phyloP scores from a whole-genome alignment of 2,888 invertebrate species.

The Latrodectus hesperus region DNA sequence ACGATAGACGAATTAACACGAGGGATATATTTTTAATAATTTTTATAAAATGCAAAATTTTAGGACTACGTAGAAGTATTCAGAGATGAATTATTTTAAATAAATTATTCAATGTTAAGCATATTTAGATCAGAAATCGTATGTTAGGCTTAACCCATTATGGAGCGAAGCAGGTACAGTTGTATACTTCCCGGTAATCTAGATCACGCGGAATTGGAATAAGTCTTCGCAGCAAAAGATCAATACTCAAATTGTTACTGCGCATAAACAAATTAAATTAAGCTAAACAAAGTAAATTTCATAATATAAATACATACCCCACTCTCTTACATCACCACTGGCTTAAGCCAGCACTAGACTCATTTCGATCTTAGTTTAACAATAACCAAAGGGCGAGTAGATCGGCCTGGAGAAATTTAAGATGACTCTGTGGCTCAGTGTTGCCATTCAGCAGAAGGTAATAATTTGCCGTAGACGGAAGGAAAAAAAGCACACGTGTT shows the following conservation, averaged over 20 bases:
- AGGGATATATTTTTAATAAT: constrained; percentile 23
- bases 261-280: constrained; percentile 4
- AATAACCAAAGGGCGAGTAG: constrained; percentile 61
- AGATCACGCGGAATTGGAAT: constrained; percentile 55
- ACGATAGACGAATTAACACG: constrained; percentile 48
- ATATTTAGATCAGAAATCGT: background rate
- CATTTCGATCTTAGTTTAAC: constrained; percentile 53
- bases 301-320: background rate
- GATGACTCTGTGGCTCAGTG: constrained; percentile 57
- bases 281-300: background rate
- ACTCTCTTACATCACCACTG: constrained; percentile 62
- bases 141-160: constrained; percentile 67
- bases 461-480: background rate
- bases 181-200: constrained; percentile 67
- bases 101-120: background rate
- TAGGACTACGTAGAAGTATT: background rate
- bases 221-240: background rate
- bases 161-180: constrained; percentile 53
- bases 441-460: constrained; percentile 51
- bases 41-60: constrained; percentile 9
- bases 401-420: constrained; percentile 64
- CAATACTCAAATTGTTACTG: constrained; percentile 3
- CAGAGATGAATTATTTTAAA: background rate
- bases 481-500: constrained; percentile 22
- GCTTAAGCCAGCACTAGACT: constrained; percentile 54